Evolutionary conservation across 2,113 vertebrate species (phyloP), one percentile per base, ranked within the genome.

Genomic region (Rissa tridactyla): DNA sequence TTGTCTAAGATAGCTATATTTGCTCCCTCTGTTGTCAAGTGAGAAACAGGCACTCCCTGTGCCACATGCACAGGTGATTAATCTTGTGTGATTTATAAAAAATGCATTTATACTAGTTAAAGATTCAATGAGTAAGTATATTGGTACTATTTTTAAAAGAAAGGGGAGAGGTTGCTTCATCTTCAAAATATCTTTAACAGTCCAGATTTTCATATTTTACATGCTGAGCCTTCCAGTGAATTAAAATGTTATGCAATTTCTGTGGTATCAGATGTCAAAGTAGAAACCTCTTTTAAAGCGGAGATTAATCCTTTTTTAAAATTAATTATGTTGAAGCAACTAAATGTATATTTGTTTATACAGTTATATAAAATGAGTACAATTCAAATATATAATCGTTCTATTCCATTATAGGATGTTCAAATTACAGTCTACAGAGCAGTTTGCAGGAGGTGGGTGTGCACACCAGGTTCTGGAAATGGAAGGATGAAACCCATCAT

Each of bases 91-190:
- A 9, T 69, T 80, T 77, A 47, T 69, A 71, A 30, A 80, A 75
- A 42, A 17, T 0, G 0, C 38, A 61, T 30, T 34, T 65, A 40
- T 42, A 25, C 7, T 61, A 36, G 5, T 40, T 73, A 57, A 81
- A 81, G 0, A 58, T 58, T 61, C 20, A 58, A 36, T 49, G 2
- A 61, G 14, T 42, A 47, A 40, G 2, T 34, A 5, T 29, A 51
- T 61, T 68, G 64, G 3, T 54, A 40, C 10, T 49, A 15, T 54
- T 82, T 78, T 86, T 36, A 36, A 64, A 66, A 82, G n/a, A 85
- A 76, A 72, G 0, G 2, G 0, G 32, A 68, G 34, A 85, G 1
- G 10, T 46, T 1, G 1, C 10, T 76, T 88, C 1, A 51, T 42
- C 88, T 91, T 66, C 32, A 0, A 70, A 82, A 32, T 62, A 46